Evolutionary conservation across 2,113 vertebrate species (phyloP).

Genomic region (Alethe diademata): DNA sequence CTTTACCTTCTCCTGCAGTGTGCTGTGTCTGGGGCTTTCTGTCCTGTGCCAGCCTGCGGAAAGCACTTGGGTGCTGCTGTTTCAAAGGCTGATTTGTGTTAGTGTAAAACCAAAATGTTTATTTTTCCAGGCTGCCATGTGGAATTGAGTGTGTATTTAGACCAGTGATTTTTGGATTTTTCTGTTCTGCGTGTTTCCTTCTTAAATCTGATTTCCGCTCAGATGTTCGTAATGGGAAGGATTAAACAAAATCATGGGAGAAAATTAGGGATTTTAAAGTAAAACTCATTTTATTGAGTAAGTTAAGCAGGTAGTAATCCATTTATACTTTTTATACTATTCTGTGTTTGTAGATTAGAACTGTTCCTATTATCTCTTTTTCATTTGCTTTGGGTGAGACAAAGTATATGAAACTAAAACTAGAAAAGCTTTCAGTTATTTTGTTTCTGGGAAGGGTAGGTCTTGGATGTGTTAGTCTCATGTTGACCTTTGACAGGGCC

Average conservation of each 20-base stretch:
- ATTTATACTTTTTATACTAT: neutral
- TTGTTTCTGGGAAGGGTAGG: neutral
- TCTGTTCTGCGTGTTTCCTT: neutral
- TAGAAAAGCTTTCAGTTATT: neutral
- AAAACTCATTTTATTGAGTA: neutral
- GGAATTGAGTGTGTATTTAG: neutral
- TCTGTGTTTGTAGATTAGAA: neutral
- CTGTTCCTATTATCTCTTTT: neutral
- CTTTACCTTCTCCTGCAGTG: neutral
- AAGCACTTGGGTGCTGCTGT: neutral
- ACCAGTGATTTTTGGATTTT: neutral
- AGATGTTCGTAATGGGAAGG: neutral
- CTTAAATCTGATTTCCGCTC: neutral
- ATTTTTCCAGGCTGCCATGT: neutral
- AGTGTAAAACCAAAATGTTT: neutral
- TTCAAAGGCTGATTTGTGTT: neutral
- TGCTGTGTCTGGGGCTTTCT: neutral
- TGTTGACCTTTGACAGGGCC: neutral
- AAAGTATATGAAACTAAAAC: neutral
- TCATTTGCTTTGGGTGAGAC: neutral
- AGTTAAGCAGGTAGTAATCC: neutral
- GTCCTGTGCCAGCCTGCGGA: accelerated
- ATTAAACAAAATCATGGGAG: neutral
- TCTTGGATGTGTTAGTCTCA: neutral
- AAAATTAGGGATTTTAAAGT: neutral